Conservation (phyloP, 2,888 invertebrate species). For the Ennomos fuscantarius region DNA sequence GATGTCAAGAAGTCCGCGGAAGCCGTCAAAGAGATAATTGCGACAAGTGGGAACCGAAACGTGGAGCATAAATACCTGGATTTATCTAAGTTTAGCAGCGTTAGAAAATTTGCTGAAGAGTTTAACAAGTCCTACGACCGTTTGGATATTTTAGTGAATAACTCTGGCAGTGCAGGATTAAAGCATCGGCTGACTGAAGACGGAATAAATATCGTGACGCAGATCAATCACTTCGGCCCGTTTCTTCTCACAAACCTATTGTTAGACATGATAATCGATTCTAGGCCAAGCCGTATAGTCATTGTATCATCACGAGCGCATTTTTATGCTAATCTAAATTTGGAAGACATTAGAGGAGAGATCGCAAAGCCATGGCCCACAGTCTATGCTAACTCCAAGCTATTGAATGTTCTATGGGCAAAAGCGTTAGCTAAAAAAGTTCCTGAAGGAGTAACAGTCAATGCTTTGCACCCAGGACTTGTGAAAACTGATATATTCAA, state of each 20-base stretch:
- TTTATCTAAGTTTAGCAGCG: conserved; percentile 77
- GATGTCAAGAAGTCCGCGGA: conserved; percentile 88
- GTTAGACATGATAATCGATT: conserved; percentile 69
- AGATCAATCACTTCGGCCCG: conserved; percentile 89
- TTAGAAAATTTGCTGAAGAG: conserved; percentile 86
- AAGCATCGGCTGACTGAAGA: conserved; percentile 79
- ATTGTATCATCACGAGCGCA: conserved; percentile 71
- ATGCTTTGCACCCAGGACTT: conserved; percentile 93
- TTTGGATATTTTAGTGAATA: conserved; percentile 87
- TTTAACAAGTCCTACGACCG: conserved; percentile 78
- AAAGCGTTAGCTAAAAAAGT: conserved; percentile 69
- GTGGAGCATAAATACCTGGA: conserved; percentile 85
- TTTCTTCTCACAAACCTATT: conserved; percentile 90
- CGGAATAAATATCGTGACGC: conserved; percentile 86
- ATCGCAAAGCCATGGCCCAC: conserved; percentile 52
- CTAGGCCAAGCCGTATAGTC: conserved; percentile 73
- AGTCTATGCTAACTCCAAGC: conserved; percentile 78
- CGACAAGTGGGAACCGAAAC: conserved; percentile 88
- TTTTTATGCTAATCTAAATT: conserved; percentile 76
- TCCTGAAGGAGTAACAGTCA: conserved; percentile 88
- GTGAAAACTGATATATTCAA: conserved; percentile 92
- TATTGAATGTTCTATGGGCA: conserved; percentile 70
- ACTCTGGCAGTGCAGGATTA: conserved; percentile 81
- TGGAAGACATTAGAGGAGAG: conserved; percentile 48
- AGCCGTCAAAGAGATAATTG: conserved; percentile 88